Evolutionary conservation across 2,797 vertebrate genomes (phyloP).

Genomic region (Rallus crepitans): DNA sequence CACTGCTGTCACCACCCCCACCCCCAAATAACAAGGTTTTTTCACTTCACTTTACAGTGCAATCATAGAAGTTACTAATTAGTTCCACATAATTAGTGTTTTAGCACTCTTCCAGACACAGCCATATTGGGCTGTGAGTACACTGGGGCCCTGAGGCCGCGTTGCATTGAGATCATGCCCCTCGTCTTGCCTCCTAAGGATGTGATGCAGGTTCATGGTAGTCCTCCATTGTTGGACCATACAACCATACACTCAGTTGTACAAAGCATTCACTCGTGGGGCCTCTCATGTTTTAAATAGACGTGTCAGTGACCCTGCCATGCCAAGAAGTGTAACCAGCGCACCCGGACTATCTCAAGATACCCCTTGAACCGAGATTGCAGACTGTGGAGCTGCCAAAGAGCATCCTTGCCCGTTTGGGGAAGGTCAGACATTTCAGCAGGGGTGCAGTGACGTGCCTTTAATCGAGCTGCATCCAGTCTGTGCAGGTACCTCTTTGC

Average conservation of each 20-base stretch:
- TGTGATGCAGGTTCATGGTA: neutral
- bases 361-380: neutral
- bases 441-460: neutral
- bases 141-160: neutral
- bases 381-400: neutral
- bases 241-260: neutral
- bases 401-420: neutral
- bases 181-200: neutral
- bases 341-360: neutral
- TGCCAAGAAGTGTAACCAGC: neutral
- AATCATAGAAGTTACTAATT: neutral
- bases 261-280: neutral
- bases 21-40: neutral
- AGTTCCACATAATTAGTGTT: neutral
- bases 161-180: neutral
- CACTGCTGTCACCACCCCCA: fast-evolving
- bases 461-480: neutral
- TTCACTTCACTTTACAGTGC: neutral
- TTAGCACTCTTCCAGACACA: neutral
- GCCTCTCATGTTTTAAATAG: neutral
- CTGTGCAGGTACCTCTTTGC: neutral
- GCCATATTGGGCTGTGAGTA: neutral
- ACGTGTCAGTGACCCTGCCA: neutral
- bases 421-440: neutral
- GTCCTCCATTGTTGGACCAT: neutral